phyloP scores from a whole-genome alignment of 2,888 invertebrate genomes.

The Mythimna albipuncta region DNA sequence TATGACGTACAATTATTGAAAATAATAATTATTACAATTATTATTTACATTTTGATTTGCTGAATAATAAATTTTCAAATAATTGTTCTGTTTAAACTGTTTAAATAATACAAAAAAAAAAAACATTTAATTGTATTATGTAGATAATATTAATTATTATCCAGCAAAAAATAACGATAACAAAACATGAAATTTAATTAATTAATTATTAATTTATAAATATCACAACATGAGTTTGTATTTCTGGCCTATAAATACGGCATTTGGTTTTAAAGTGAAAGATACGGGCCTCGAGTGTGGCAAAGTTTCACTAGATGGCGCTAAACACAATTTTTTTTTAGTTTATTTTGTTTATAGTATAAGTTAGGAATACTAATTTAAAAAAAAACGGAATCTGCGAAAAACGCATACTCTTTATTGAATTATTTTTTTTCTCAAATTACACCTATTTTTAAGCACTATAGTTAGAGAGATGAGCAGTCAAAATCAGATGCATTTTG shows the following conservation, averaged over 20 bases:
- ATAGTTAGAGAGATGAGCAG: too few species aligned
- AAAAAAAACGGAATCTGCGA: too few species aligned
- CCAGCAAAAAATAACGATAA: slow-evolving; percentile 25
- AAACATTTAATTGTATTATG: not conserved
- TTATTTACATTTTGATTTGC: slow-evolving; percentile 31
- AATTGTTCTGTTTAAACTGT: not conserved
- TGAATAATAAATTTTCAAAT: slow-evolving; percentile 20
- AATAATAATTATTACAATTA: slow-evolving; percentile 34
- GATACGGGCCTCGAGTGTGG: too few species aligned
- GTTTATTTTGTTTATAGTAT: too few species aligned
- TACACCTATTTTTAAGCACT: too few species aligned
- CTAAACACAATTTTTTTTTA: too few species aligned
- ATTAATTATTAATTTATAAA: slow-evolving; percentile 42
- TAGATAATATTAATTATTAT: not conserved
- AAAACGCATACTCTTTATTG: too few species aligned
- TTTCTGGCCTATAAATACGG: slow-evolving; percentile 20
- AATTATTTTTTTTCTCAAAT: too few species aligned
- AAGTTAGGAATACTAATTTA: too few species aligned
- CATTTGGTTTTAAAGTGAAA: slow-evolving; percentile 8
- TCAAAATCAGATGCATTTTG: too few species aligned
- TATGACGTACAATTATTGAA: slow-evolving; percentile 32
- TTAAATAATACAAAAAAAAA: not conserved
- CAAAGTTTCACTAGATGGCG: too few species aligned
- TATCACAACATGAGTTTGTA: slow-evolving; percentile 61
- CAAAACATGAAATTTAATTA: slow-evolving; percentile 29